phyloP scores from a whole-genome alignment of 2,797 vertebrate species.

The Tangara arthus region DNA sequence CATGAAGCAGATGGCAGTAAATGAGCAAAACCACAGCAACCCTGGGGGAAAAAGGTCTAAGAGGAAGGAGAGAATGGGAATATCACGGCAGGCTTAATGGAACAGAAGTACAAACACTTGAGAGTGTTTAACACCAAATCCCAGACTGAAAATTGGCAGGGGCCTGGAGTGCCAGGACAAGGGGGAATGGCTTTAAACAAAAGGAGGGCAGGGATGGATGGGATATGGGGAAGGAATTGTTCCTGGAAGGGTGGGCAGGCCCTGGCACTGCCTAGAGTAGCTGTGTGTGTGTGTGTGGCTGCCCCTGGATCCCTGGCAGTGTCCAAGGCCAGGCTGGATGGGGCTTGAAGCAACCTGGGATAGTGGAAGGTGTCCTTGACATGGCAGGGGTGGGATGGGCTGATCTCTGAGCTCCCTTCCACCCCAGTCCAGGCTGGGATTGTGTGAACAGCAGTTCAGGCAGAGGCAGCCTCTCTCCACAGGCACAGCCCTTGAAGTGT shows the following conservation, averaged over 20 bases:
- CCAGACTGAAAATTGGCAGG: not conserved
- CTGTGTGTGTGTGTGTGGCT: not conserved
- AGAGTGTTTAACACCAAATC: not conserved
- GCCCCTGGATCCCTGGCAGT: not conserved
- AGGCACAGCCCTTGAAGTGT: fast-evolving
- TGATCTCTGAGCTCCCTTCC: not conserved
- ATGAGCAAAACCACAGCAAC: not conserved
- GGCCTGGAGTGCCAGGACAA: not conserved
- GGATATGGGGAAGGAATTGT: fast-evolving
- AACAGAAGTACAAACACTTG: not conserved
- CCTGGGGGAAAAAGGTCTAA: fast-evolving
- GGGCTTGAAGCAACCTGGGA: fast-evolving
- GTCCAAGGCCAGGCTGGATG: fast-evolving
- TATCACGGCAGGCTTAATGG: not conserved
- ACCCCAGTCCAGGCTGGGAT: too few relatives aligned
- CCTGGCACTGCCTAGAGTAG: not conserved
- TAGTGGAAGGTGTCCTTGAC: fast-evolving
- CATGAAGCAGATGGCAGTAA: fast-evolving
- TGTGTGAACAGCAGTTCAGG: not conserved
- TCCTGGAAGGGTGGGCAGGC: not conserved
- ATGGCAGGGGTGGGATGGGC: fast-evolving
- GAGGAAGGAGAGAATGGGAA: not conserved
- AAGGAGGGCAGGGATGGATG: fast-evolving
- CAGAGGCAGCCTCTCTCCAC: not conserved
- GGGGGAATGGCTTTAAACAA: not conserved